A percentile compares a stretch with the other conserved stretches of the same genome.
These are phyloP conservation scores for Drosophila paramelanica DNA, from an alignment of 2,888 invertebrate species.

Conservation along the genomic window DNA sequence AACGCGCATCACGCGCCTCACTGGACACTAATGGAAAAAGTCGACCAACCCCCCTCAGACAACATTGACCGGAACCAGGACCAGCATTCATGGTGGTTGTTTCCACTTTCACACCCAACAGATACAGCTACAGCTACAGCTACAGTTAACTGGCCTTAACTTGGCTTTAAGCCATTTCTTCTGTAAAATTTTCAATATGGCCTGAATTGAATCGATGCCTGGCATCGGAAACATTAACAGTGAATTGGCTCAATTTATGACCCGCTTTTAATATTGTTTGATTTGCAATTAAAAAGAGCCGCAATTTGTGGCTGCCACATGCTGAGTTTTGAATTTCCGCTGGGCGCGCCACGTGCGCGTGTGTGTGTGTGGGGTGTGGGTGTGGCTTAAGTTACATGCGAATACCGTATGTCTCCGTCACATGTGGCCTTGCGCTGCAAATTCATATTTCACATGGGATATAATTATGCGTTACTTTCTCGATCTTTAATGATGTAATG, in stretches of 20 bases:
- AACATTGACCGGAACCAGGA: constrained; percentile 13
- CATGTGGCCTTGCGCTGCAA: constrained; percentile 11
- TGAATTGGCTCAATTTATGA: constrained; percentile 66
- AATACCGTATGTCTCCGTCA: constrained; percentile 1
- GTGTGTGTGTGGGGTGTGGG: constrained; percentile 44
- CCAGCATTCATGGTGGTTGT: constrained; percentile 58
- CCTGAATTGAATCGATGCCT: constrained; percentile 22
- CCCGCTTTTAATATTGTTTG: constrained; percentile 29
- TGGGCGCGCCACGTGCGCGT: constrained; percentile 67
- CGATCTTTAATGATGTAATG: constrained; percentile 65
- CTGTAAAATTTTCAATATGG: constrained; percentile 3
- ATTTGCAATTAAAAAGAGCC: constrained; percentile 61
- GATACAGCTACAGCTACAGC: not conserved
- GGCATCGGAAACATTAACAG: not conserved
- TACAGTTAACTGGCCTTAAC: constrained; percentile 34
- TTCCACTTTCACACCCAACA: constrained; percentile 58
- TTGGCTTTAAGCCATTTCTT: constrained; percentile 40
- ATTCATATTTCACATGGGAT: constrained; percentile 35
- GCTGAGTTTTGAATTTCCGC: constrained; percentile 67
- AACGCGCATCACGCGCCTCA: constrained; percentile 71
- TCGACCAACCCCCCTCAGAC: constrained; percentile 20
- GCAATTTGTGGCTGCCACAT: constrained; percentile 63
- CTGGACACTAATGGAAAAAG: constrained; percentile 78
- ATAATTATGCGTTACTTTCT: constrained; percentile 27
- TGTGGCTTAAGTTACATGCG: constrained; percentile 50